Evolutionary conservation across 1,140 invertebrate genomes (phyloP).

Genomic region (Battus philenor): DNA sequence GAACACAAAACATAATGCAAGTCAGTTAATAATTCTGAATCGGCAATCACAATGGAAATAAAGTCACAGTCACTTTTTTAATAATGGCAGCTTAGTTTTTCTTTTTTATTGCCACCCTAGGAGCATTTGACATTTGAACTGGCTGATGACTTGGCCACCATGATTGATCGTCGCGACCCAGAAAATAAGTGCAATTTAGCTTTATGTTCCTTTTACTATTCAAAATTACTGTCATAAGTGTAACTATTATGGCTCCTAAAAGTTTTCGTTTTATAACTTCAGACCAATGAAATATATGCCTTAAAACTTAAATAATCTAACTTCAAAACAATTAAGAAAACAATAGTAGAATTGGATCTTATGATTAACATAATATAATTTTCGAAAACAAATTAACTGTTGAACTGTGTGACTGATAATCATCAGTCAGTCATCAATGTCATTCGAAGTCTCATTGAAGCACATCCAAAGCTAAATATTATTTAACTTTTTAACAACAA

Average conservation of each 20-base stretch:
- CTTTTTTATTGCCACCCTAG: constrained; percentile 73
- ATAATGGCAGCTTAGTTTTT: constrained; percentile 71
- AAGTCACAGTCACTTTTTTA: constrained; percentile 76
- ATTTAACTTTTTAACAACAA: constrained; percentile 16
- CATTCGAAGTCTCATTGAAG: constrained; percentile 47
- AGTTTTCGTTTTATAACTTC: neutral
- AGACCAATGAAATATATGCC: neutral
- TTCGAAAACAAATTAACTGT: constrained; percentile 64
- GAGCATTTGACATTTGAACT: constrained; percentile 73
- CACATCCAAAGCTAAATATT: constrained; percentile 28
- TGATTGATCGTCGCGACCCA: constrained; percentile 72
- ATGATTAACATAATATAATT: constrained; percentile 30
- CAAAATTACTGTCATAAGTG: constrained; percentile 54
- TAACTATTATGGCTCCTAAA: constrained; percentile 15
- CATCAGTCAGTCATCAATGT: constrained; percentile 65
- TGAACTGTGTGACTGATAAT: constrained; percentile 56
- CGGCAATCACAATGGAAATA: constrained; percentile 75
- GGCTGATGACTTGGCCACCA: constrained; percentile 69
- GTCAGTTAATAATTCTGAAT: constrained; percentile 75
- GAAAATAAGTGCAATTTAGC: constrained; percentile 74
- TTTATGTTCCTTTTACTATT: constrained; percentile 65
- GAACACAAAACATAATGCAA: constrained; percentile 75
- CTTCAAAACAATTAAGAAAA: constrained; percentile 13
- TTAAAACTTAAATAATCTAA: constrained; percentile 5
- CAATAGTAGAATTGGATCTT: constrained; percentile 11